Conservation (phyloP, 2,888 invertebrate genomes). For the Lobophora halterata region DNA sequence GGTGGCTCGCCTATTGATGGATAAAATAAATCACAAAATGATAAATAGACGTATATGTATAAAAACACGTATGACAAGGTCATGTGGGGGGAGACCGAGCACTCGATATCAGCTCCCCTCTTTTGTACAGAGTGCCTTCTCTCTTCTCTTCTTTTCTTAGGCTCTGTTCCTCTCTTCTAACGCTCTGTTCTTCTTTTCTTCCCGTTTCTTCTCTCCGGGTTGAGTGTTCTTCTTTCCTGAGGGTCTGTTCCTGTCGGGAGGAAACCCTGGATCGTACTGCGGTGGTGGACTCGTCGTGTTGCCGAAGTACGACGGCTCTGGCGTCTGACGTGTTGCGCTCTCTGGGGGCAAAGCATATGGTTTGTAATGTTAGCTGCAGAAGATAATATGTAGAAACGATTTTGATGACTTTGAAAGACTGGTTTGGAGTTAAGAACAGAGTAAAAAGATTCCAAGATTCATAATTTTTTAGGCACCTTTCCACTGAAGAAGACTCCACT, state of each 20-base stretch:
- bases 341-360: constrained; percentile 49
- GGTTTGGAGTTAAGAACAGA: no score
- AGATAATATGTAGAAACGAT: no score
- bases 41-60: constrained; percentile 77
- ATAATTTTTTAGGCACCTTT: no score
- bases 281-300: constrained; percentile 76
- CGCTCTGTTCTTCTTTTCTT: constrained; percentile 58
- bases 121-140: constrained; percentile 84
- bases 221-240: constrained; percentile 34
- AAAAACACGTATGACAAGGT: constrained; percentile 63
- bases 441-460: no score
- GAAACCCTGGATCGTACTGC: constrained; percentile 75
- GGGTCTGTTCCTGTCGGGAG: constrained; percentile 40
- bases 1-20: no score
- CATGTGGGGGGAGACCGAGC: constrained; percentile 78
- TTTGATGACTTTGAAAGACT: no score
- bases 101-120: constrained; percentile 90
- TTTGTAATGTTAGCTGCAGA: neutral
- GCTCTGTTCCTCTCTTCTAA: constrained; percentile 43
- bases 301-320: constrained; percentile 60
- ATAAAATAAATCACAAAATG: constrained; percentile 47
- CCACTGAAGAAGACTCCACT: no score
- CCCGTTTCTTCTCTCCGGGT: constrained; percentile 51
- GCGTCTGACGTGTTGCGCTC: constrained; percentile 75
- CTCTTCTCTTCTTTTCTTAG: constrained; percentile 46